Evolutionary conservation across 2,888 invertebrate species (phyloP).

Genomic region (Eupithecia subfuscata): DNA sequence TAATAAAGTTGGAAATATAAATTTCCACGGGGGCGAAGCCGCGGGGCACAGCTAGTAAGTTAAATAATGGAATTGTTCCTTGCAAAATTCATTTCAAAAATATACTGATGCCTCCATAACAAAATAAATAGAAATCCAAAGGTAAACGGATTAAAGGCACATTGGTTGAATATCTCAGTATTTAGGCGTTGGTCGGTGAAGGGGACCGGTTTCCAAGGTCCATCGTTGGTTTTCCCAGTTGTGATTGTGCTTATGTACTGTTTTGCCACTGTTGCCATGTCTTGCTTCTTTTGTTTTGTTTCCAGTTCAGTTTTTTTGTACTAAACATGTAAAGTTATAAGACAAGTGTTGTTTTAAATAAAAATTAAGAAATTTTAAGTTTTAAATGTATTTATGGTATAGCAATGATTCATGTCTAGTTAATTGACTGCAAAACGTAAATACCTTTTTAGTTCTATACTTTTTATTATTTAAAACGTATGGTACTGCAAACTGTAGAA

Average conservation of each 20-base stretch:
- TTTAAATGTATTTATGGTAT: too few species aligned
- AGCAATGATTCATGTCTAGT: too few species aligned
- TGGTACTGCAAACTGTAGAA: background rate
- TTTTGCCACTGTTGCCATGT: constrained; percentile 51
- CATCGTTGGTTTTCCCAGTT: constrained; percentile 71
- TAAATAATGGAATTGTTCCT: background rate
- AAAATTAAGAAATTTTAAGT: too few species aligned
- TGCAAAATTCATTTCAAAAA: background rate
- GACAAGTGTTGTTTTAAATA: too few species aligned
- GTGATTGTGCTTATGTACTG: constrained; percentile 26
- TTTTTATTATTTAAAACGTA: background rate
- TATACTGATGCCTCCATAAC: constrained; percentile 16
- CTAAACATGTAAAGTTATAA: background rate
- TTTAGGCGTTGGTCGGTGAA: constrained; percentile 49
- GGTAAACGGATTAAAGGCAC: constrained; percentile 39
- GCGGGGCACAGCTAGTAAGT: too few species aligned
- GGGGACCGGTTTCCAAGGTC: constrained; percentile 79
- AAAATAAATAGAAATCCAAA: constrained; percentile 31
- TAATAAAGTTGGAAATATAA: too few species aligned
- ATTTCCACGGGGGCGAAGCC: too few species aligned
- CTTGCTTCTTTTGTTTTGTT: constrained; percentile 35
- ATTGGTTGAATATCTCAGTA: constrained; percentile 40
- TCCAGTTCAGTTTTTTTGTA: constrained; percentile 12
- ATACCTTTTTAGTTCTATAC: background rate
- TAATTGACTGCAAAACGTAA: background rate